Base-by-base conservation (phyloP, 2,888 invertebrate species). In the Ennomos erosarius region DNA sequence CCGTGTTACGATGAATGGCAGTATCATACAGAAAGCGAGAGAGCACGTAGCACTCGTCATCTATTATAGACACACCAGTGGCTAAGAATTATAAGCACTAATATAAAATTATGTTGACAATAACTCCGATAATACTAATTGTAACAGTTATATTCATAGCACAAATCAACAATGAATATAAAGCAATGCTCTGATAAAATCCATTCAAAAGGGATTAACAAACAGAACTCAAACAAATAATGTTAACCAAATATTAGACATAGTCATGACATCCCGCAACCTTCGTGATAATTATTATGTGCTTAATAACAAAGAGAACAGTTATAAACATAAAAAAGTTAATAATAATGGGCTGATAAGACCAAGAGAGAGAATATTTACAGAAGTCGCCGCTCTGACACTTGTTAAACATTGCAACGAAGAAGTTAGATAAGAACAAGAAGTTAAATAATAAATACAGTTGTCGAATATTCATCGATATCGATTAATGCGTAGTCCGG, bases 311-410 rank as follows among this genome's bases (percentile, higher is more conserved):
- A 35, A 40, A 48, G 37, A 47, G 43, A 45, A 12, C 36, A 35
- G 5, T 42, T 64, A 69, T 72, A 69, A 65, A 34, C 52, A 59
- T 26, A 10, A 34, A 36, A 43, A n/a, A 43, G 43, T 60, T n/a
- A 3, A 10, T 42, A 10, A 42, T 43, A 47, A 55, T 26, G 26
- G 60, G 52, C 48, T 69, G 75, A 75, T 77, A 76, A 71, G 57
- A 53, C 42, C 67, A 72, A 73, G 70, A 73, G 33, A 44, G 66
- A 68, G 65, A 68, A 55, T 74, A 75, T 75, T 73, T 71, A 75
- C 73, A 62, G 61, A 70, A 71, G 73, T 69, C 60, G 65, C 71
- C 73, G 73, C 74, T 71, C 61, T 68, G 68, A 62, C 56, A 67
- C 69, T 76, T 76, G 70, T 72, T 76, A 71, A 75, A 76, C 33